A percentile compares a stretch with the other conserved stretches of the same genome.
These are phyloP conservation scores for Eriocheir sinensis DNA, from an alignment of 1,140 invertebrate species.

Conservation along the genomic window DNA sequence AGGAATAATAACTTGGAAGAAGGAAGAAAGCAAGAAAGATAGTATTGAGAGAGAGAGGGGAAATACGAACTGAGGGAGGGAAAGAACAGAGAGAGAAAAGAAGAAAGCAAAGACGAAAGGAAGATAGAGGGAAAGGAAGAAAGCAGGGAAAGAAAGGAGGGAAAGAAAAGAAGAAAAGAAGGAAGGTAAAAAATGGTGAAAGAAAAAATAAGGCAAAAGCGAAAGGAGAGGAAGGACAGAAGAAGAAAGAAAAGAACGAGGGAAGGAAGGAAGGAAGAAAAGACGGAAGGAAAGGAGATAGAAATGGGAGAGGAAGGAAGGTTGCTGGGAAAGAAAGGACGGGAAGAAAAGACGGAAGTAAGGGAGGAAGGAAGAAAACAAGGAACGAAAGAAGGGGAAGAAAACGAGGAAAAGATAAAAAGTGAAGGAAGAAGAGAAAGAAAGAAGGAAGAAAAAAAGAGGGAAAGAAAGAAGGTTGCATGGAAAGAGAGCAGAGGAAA, in stretches of 20 bases:
- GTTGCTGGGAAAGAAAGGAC: no score
- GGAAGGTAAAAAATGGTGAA: no score
- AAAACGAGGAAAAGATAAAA: neutral
- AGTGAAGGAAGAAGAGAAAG: neutral
- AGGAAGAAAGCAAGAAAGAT: no score
- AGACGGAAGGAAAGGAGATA: neutral
- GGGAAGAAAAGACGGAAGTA: neutral
- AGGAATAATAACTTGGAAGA: no score
- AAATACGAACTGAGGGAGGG: no score
- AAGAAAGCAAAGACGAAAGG: neutral
- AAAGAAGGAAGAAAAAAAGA: neutral
- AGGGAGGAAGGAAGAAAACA: neutral
- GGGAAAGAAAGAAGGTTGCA: neutral
- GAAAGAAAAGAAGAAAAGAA: neutral
- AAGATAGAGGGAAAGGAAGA: neutral
- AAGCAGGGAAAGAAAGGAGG: neutral
- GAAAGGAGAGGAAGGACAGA: neutral
- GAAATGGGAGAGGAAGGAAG: neutral
- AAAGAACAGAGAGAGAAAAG: neutral
- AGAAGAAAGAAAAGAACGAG: neutral
- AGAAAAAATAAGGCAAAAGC: neutral
- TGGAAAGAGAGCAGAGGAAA: neutral
- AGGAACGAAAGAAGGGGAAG: neutral
- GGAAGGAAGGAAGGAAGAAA: neutral
- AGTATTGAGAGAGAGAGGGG: no score